A percentile compares a stretch with the other conserved stretches of the same genome.
These are phyloP conservation scores for Rhizomys pruinosus DNA, from an alignment of 2,113 vertebrate species.

Conservation along the genomic window DNA sequence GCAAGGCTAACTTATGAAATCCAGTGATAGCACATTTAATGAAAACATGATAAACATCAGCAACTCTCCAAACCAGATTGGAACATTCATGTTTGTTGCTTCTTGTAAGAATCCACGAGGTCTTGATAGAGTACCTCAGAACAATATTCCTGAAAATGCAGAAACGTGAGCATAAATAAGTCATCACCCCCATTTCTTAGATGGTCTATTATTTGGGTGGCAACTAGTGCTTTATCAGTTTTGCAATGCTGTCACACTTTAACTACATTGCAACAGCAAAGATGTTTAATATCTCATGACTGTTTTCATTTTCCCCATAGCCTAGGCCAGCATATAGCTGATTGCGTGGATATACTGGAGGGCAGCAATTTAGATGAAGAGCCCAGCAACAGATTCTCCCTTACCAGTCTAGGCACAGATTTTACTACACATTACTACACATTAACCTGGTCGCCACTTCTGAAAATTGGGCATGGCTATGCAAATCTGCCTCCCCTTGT, in stretches of 20 bases:
- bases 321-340: background rate
- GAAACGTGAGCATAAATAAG: background rate
- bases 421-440: background rate
- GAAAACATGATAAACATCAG: background rate
- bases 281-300: background rate
- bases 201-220: background rate
- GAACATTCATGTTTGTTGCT: background rate
- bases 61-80: background rate
- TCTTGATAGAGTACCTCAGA: background rate
- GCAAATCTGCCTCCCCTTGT: background rate
- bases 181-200: background rate
- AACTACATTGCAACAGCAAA: background rate
- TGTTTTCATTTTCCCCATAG: background rate
- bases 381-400: background rate
- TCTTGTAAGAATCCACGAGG: background rate
- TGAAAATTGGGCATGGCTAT: background rate
- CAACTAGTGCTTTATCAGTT: background rate
- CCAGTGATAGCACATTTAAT: background rate
- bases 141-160: background rate
- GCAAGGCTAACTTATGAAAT: background rate
- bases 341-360: background rate
- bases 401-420: background rate
- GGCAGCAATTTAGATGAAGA: background rate
- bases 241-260: background rate
- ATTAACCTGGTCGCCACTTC: background rate